A percentile compares a stretch with the other conserved stretches of the same genome.
Conservation (phyloP, 2,888 invertebrate genomes). For the Tachina lurida region DNA sequence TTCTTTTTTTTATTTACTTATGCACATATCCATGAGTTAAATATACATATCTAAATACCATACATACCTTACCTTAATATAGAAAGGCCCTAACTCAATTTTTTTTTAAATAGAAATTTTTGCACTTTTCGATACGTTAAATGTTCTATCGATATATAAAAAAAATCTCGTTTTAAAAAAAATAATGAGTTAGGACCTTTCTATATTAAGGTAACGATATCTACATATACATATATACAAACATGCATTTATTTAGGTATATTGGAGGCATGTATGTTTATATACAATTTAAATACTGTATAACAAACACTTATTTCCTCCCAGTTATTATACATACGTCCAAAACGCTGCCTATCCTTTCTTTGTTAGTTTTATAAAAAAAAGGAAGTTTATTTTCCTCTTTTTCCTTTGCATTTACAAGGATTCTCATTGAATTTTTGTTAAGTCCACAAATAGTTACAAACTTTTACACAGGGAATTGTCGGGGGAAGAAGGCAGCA, state of each 20-base stretch:
- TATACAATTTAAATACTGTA: constrained; percentile 3
- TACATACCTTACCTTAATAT: too few relatives aligned
- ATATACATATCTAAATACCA: too few relatives aligned
- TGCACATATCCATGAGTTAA: too few relatives aligned
- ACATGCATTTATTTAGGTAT: too few relatives aligned
- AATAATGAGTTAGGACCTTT: too few relatives aligned
- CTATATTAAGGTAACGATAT: too few relatives aligned
- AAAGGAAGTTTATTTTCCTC: constrained; percentile 57
- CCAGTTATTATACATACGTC: constrained; percentile 13
- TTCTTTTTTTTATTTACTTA: not conserved
- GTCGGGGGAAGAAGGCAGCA: not conserved
- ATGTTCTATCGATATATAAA: too few relatives aligned
- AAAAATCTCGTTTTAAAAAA: too few relatives aligned
- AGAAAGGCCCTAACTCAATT: too few relatives aligned
- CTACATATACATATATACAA: too few relatives aligned
- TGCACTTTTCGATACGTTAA: too few relatives aligned
- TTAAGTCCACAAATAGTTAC: not conserved
- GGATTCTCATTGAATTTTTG: constrained; percentile 56
- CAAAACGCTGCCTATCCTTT: constrained; percentile 21
- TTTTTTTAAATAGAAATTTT: too few relatives aligned
- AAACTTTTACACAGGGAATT: not conserved
- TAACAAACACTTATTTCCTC: not conserved
- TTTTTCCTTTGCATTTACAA: constrained; percentile 64
- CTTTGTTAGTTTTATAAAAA: constrained; percentile 24
- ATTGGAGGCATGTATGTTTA: not conserved